Base-by-base conservation (phyloP, 2,113 vertebrate genomes). In the Hippocampus zosterae region DNA sequence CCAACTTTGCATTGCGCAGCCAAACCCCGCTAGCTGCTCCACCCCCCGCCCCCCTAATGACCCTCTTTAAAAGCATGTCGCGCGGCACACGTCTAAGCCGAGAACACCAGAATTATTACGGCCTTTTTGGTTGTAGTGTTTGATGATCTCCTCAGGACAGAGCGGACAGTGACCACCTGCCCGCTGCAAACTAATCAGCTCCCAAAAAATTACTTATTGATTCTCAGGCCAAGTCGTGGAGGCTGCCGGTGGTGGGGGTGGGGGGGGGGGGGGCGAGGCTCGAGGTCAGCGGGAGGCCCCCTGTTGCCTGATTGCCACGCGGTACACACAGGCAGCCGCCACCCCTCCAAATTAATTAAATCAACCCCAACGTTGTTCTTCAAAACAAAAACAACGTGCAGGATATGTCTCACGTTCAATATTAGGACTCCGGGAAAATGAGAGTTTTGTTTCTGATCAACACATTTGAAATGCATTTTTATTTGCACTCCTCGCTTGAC, bases 161-260 rank as follows among this genome's bases (percentile, higher is more conserved):
- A 95, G 93, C n/a, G 75, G 92, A 92, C 91, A 87, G 65, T 90
- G 91, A 93, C 92, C 93, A 94, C 94, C 92, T 93, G 92, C 88
- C 92, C 89, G 90, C 91, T 86, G 92, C 91, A 95, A 95, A 93
- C 94, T 98, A 98, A 98, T 99, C 95, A 96, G 94, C 94, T 95
- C 93, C 95, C 91, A 95, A 95, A 93, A 98, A 99, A n/a, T 98
- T 95, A 98, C 92, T 97, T 99, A 99, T 98, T 97, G 96, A 99
- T 98, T 93, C 91, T 68, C 78, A 52, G 72, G 69, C 71, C 60
- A 82, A 74, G 65, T 63, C 41, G 88, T 89, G 89, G 88, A 88
- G 77, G 44, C 41, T 7, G 42, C 12, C 6, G 55, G 23, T 27
- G 3, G 37, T 9, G 21, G 4, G n/a, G 40, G 21, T n/a, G 42